phyloP scores from a whole-genome alignment of 2,888 invertebrate species.

The Blastobasis lacticolella region DNA sequence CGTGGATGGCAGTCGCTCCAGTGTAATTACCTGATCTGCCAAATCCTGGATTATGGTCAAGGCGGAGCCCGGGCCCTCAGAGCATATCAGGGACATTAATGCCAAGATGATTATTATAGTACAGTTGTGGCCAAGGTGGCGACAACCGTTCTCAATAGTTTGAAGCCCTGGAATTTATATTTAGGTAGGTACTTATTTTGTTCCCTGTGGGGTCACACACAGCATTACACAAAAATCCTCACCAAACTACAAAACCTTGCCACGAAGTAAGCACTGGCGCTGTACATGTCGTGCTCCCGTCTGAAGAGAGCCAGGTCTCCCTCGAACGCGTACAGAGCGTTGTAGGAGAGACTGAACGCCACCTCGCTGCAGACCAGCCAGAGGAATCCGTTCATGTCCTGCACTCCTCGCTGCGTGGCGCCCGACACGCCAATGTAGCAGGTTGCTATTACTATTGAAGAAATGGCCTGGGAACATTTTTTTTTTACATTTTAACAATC shows the following conservation, averaged over 20 bases:
- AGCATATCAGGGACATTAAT: no score
- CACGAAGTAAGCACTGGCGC: slow-evolving; percentile 54
- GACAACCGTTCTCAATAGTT: no score
- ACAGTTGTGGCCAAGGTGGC: no score
- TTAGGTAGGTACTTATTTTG: no score
- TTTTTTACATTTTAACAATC: no score
- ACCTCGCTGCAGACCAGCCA: slow-evolving; percentile 69
- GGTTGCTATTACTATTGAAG: slow-evolving; percentile 49
- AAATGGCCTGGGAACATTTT: slow-evolving; percentile 37
- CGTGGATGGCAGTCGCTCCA: no score
- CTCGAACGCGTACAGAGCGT: slow-evolving; percentile 57
- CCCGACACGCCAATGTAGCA: slow-evolving; percentile 58
- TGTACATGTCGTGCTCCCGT: slow-evolving; percentile 59
- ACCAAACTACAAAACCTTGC: slow-evolving; percentile 49
- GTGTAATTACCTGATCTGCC: no score
- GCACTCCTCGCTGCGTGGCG: slow-evolving; percentile 59
- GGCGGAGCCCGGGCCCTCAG: no score
- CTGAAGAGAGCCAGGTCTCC: slow-evolving; percentile 52
- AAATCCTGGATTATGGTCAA: no score
- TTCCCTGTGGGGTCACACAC: no score
- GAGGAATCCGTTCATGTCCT: slow-evolving; percentile 59
- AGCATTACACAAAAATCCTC: slow-evolving; percentile 15
- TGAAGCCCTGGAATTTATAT: no score
- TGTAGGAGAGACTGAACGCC: slow-evolving; percentile 59
- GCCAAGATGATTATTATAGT: no score